Base-by-base conservation (phyloP, 1,140 invertebrate species). In the Scylla paramamosain region DNA sequence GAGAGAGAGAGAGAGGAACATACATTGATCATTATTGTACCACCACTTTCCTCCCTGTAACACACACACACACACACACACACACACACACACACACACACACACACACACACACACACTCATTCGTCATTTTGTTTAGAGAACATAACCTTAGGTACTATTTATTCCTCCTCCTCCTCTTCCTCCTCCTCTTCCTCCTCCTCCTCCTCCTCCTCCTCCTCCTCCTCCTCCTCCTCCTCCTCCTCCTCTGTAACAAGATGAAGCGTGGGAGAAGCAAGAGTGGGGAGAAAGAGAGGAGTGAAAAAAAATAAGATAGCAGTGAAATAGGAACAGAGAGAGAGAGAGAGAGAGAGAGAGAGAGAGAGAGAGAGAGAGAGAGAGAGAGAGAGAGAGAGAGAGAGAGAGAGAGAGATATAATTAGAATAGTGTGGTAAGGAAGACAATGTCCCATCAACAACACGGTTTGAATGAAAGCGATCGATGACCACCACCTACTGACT, bases 41-140 rank as follows among this genome's bases (percentile, higher is more conserved):
- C n/a, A n/a, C n/a, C n/a, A n/a, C n/a, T n/a, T n/a, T n/a, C n/a
- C n/a, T n/a, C n/a, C n/a, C n/a, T n/a, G n/a, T 48, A 7, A 84
- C n/a, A 84, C n/a, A 84, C 83, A 84, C n/a, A 84, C 83, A 84
- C n/a, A 84, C 83, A 84, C n/a, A 84, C 83, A 20, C 31, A 20
- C 83, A 8, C 31, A 8, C 83, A 84, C 46, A 48, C 46, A 48
- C 46, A 48, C 46, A 48, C 46, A 48, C 46, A 84, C 83, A 28
- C 31, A 28, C 83, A 84, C 83, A 28, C n/a, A 84, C 83, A 84
- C 31, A 84, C 83, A 84, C 83, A 31, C 31, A 31, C 67, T 31
- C 31, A 31, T n/a, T 7, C 83, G n/a, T 8, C 83, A 28, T 84
- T 84, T 20, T 48, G 46, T 48, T 48, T 48, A 48, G 4, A 14